These are phyloP conservation scores for Tretioscincus oriximinensis DNA, from an alignment of 2,113 vertebrate genomes.

Conservation along the genomic window DNA sequence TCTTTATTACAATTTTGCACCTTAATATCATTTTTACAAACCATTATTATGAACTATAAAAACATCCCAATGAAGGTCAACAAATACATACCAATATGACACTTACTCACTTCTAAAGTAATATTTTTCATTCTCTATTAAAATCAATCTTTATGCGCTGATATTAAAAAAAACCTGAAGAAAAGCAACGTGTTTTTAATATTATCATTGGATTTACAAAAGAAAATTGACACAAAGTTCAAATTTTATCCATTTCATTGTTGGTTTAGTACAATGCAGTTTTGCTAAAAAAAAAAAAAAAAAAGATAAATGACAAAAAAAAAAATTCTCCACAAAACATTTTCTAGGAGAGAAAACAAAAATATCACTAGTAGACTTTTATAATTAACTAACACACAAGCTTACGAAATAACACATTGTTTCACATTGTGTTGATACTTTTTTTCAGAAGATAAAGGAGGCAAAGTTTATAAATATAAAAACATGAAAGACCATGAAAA, in stretches of 20 bases:
- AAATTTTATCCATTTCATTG: conserved; percentile 65
- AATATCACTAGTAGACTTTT: conserved; percentile 65
- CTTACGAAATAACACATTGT: not conserved
- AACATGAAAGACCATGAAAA: not conserved
- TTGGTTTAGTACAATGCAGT: conserved; percentile 67
- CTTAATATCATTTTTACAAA: conserved; percentile 49
- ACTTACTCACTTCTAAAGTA: conserved; percentile 28
- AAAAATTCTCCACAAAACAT: conserved; percentile 48
- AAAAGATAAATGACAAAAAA: too few species aligned
- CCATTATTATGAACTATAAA: conserved; percentile 47
- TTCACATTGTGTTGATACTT: not conserved
- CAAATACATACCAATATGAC: not conserved
- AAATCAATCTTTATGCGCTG: not conserved
- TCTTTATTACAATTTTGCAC: not conserved
- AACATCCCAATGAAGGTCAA: not conserved
- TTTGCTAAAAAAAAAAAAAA: conserved; percentile 64
- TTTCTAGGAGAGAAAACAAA: conserved; percentile 66
- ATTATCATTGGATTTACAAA: conserved; percentile 56
- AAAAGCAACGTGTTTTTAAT: conserved; percentile 57
- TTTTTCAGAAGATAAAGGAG: conserved; percentile 17
- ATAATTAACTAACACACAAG: conserved; percentile 19
- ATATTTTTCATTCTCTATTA: not conserved
- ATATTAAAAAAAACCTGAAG: not conserved
- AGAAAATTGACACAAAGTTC: conserved; percentile 58
- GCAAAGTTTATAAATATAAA: conserved; percentile 21